Evolutionary conservation across 1,140 invertebrate species (phyloP), one percentile per base, ranked within the genome.

Genomic region (Leptopilina clavipes): DNA sequence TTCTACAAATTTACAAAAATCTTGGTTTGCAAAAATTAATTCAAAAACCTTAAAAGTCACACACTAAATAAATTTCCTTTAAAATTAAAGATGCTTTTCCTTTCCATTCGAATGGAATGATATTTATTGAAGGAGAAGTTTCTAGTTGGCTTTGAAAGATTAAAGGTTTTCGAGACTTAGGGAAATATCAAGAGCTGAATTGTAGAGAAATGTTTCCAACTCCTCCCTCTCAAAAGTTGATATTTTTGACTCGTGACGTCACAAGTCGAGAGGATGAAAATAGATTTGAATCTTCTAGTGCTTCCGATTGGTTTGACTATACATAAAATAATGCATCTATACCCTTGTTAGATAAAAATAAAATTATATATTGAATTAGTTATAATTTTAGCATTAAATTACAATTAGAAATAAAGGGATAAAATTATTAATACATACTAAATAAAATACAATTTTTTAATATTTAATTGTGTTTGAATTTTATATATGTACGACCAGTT

Each of bases 221-320:
- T 81, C 82, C 83, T 88, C 85, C 84, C 84, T 82, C 83, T 84
- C 85, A 83, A 78, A 86, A 85, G 82, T 79, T 79, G 88, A 84
- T 90, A 90, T 90, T 90, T 90, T 87, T 78, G 89, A 82, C 83
- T 44, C 75, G 82, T 87, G 87, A 90, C 89, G 89, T 90, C 89
- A 90, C 81, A 52, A 86, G 80, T 76, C 82, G 80, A 65, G 82
- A 86, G 83, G 81, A 86, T 84, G 71, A 77, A 90, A 90, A 90
- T 90, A 90, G 89, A 84, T 72, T 81, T 79, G 78, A 81, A 78
- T 84, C 85, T 86, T 87, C 86, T 88, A 87, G 87, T 12, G 19
- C 19, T 54, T 71, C 52, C 18, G 54, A 22, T 59, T 78, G 71
- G 71, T 72, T 75, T 86, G 83, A 86, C 2, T 40, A 31, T 31